Conservation (phyloP, 2,888 invertebrate genomes). For the Drosophila seclusa region DNA sequence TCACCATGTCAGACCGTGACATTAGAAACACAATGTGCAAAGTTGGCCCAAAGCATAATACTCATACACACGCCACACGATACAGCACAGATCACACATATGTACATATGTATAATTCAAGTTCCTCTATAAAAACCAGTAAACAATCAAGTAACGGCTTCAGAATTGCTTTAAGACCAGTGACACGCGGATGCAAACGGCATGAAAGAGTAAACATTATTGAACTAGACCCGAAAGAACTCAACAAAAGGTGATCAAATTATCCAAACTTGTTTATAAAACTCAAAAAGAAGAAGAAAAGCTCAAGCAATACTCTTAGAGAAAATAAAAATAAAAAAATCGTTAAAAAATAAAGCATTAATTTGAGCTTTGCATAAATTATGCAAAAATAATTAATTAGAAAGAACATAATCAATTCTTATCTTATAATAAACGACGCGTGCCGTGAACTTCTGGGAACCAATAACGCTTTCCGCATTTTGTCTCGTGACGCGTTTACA, state of each 20-base stretch:
- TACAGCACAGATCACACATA: constrained; percentile 1
- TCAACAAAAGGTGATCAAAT: constrained; percentile 53
- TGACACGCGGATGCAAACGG: constrained; percentile 74
- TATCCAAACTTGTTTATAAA: constrained; percentile 58
- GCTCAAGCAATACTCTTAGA: constrained; percentile 13
- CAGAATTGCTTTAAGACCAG: constrained; percentile 68
- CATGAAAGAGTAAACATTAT: constrained; percentile 33
- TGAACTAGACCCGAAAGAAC: constrained; percentile 49
- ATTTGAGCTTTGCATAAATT: constrained; percentile 49
- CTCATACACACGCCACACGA: constrained; percentile 1
- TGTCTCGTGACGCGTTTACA: constrained; percentile 68
- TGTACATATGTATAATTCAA: constrained; percentile 37
- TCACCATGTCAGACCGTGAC: constrained; percentile 50
- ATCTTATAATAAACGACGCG: constrained; percentile 53
- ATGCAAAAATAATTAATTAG: constrained; percentile 48
- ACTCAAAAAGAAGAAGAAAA: constrained; percentile 19
- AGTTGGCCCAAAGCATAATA: constrained; percentile 38
- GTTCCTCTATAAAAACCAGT: constrained; percentile 78
- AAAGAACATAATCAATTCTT: constrained; percentile 45
- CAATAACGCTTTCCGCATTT: constrained; percentile 56
- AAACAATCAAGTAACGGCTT: constrained; percentile 73
- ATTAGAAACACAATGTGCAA: constrained; percentile 60
- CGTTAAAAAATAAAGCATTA: constrained; percentile 14
- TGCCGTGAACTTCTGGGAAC: constrained; percentile 39
- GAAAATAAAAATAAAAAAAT: constrained; percentile 19